Percentiles rank a stretch among this genome's conserved stretches.
Evolutionary conservation across 2,113 vertebrate genomes (phyloP).

Genomic region (Dasyornis broadbenti): DNA sequence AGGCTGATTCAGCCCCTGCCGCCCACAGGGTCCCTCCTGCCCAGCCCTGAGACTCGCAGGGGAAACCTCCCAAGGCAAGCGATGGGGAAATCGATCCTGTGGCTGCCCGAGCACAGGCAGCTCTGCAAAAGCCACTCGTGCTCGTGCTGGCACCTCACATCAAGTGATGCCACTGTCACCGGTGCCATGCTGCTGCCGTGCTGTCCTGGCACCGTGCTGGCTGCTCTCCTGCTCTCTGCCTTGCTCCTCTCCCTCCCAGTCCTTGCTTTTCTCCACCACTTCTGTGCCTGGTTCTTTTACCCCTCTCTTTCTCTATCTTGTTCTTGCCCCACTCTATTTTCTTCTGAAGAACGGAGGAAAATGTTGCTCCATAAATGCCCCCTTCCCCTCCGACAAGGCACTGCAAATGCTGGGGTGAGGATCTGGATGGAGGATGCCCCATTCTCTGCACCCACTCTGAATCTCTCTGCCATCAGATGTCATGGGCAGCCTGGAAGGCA

Average conservation of each 20-base stretch:
- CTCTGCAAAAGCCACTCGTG: not conserved
- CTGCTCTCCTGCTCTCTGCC: not conserved
- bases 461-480: not conserved
- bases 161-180: rapidly evolving
- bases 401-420: not conserved
- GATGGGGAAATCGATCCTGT: not conserved
- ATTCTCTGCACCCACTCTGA: not conserved
- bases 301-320: not conserved
- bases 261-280: not conserved
- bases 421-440: not conserved
- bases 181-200: rapidly evolving
- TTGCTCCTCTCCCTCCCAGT: not conserved
- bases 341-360: not conserved
- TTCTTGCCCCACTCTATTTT: not conserved
- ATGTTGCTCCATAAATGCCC: not conserved
- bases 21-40: not conserved
- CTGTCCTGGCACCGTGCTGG: not conserved
- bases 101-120: not conserved
- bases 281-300: not conserved
- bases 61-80: rapidly evolving
- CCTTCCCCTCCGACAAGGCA: rapidly evolving
- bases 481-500: not conserved
- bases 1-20: not conserved
- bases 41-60: rapidly evolving
- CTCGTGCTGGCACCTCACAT: rapidly evolving